These are phyloP conservation scores for Tetragonula carbonaria DNA, from an alignment of 2,888 invertebrate species.

Conservation along the genomic window DNA sequence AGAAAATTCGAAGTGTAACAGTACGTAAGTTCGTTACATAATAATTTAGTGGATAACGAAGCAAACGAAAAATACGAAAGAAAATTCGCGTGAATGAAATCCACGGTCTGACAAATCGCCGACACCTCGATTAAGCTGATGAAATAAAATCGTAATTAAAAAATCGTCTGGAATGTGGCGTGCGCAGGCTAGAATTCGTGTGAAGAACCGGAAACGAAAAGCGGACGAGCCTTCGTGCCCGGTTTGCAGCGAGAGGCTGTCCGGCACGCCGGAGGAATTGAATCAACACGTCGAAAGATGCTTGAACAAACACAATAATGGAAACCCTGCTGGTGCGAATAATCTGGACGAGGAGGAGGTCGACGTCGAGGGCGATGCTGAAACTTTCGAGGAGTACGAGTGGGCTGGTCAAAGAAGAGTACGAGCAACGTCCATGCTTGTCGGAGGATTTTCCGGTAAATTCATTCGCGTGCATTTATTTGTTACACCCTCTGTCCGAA, in stretches of 20 bases:
- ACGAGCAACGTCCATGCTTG: constrained; percentile 89
- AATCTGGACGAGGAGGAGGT: constrained; percentile 90
- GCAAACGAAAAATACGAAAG: no score
- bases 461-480: not conserved
- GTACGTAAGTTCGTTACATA: no score
- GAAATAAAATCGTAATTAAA: no score
- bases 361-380: constrained; percentile 90
- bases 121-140: no score
- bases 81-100: no score
- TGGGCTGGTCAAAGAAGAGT: constrained; percentile 96
- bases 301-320: constrained; percentile 86
- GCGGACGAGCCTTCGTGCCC: constrained; percentile 90
- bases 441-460: constrained; percentile 87
- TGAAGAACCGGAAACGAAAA: constrained; percentile 89
- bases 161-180: not conserved
- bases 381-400: constrained; percentile 92
- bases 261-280: constrained; percentile 88
- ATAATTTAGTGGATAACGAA: no score
- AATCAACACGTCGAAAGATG: constrained; percentile 90
- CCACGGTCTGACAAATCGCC: no score
- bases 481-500: no score
- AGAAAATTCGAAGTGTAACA: no score
- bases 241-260: constrained; percentile 90
- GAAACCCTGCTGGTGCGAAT: constrained; percentile 89
- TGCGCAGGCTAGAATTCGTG: constrained; percentile 81